Evolutionary conservation across 2,888 invertebrate species (phyloP).

Genomic region (Rhamphomyia laevipes): DNA sequence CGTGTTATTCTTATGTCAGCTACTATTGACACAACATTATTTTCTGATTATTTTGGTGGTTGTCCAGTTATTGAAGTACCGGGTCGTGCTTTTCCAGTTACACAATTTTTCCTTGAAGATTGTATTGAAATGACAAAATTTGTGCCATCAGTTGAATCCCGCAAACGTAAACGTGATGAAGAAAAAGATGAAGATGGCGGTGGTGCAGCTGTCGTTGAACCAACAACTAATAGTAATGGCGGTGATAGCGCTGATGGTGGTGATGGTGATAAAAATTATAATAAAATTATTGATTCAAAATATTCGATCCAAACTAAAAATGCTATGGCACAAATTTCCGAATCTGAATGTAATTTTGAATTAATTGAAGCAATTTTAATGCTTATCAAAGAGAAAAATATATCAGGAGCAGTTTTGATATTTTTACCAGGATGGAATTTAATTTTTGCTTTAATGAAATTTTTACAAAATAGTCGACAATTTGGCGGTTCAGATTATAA

Average conservation of each 20-base stretch:
- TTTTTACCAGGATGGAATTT: conserved; percentile 97
- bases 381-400: conserved; percentile 47
- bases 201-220: conserved; percentile 43
- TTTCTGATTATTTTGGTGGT: conserved; percentile 82
- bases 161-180: conserved; percentile 53
- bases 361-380: conserved; percentile 69
- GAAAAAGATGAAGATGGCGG: conserved; percentile 53
- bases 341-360: conserved; percentile 87
- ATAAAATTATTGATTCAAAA: conserved; percentile 41
- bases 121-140: conserved; percentile 78
- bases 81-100: conserved; percentile 77
- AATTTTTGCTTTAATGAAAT: conserved; percentile 84
- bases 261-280: conserved; percentile 63
- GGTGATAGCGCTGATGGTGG: conserved; percentile 48
- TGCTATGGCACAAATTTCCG: conserved; percentile 65
- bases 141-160: conserved; percentile 59
- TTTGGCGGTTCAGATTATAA: conserved; percentile 59
- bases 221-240: conserved; percentile 44
- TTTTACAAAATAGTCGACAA: conserved; percentile 58
- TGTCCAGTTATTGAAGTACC: conserved; percentile 80
- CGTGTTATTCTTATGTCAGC: conserved; percentile 96
- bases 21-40: conserved; percentile 88
- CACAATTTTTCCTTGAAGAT: conserved; percentile 89
- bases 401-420: conserved; percentile 78
- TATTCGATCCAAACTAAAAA: conserved; percentile 52